These are phyloP conservation scores for Pseudoips prasinana DNA, from an alignment of 2,888 invertebrate species.

Conservation along the genomic window DNA sequence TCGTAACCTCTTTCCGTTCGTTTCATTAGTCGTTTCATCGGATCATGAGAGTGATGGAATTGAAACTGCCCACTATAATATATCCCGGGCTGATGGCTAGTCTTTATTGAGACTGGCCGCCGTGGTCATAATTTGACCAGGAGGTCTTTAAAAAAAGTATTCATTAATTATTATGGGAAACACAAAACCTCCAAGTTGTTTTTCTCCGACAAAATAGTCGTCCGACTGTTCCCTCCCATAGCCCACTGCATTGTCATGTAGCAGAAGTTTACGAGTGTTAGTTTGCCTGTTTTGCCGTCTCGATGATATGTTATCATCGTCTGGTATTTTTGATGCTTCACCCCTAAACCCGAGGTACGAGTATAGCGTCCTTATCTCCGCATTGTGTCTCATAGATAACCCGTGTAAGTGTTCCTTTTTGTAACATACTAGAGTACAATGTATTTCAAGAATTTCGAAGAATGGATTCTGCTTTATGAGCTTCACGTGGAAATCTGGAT, in stretches of 20 bases:
- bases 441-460: constrained; percentile 14
- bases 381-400: constrained; percentile 37
- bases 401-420: constrained; percentile 33
- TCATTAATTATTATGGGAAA: too few relatives aligned
- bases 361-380: constrained; percentile 46
- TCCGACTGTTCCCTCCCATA: constrained; percentile 33
- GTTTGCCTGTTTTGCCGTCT: constrained; percentile 57
- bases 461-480: constrained; percentile 24
- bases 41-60: too few relatives aligned
- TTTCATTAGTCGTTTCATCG: too few relatives aligned
- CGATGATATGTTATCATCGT: constrained; percentile 66
- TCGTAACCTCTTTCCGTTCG: too few relatives aligned
- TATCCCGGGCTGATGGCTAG: too few relatives aligned
- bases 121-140: too few relatives aligned
- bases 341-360: constrained; percentile 36
- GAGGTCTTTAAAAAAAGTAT: too few relatives aligned
- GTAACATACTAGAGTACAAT: constrained; percentile 23
- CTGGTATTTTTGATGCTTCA: constrained; percentile 40
- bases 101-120: too few relatives aligned
- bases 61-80: too few relatives aligned
- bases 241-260: constrained; percentile 51
- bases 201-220: constrained; percentile 21
- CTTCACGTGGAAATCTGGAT: constrained; percentile 22
- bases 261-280: constrained; percentile 67
- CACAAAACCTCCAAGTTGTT: neutral